These are phyloP conservation scores for Plagodis pulveraria DNA, from an alignment of 2,888 invertebrate genomes.

Conservation along the genomic window DNA sequence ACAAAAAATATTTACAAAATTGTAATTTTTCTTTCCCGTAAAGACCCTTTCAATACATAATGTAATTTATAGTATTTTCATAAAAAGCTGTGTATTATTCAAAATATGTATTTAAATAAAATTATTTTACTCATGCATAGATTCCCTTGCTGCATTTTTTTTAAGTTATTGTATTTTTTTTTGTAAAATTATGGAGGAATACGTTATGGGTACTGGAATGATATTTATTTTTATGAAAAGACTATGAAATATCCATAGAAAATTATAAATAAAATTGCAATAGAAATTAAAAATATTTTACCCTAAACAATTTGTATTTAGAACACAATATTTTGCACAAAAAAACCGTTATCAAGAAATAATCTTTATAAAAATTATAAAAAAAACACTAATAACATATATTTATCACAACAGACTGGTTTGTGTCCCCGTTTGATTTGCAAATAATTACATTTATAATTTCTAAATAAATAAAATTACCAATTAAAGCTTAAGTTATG, in stretches of 20 bases:
- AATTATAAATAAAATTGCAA: conserved; percentile 47
- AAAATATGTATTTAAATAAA: background rate
- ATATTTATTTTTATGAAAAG: conserved; percentile 31
- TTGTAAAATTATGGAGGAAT: too few species aligned
- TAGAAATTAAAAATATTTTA: conserved; percentile 45
- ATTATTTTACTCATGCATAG: too few species aligned
- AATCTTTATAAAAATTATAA: conserved; percentile 51
- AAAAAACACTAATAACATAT: conserved; percentile 67
- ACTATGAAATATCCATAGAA: conserved; percentile 40
- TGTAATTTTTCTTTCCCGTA: conserved; percentile 69
- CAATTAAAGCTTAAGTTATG: conserved; percentile 73
- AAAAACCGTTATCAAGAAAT: conserved; percentile 49
- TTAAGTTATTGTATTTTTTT: too few species aligned
- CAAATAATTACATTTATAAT: conserved; percentile 37
- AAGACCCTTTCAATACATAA: conserved; percentile 63
- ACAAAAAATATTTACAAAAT: conserved; percentile 81
- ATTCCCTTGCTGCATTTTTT: too few species aligned
- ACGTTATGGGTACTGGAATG: too few species aligned
- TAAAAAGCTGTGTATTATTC: conserved; percentile 22
- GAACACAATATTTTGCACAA: conserved; percentile 58
- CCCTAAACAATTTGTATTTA: conserved; percentile 48
- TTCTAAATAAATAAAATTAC: conserved; percentile 69
- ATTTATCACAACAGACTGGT: conserved; percentile 80
- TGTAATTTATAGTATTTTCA: conserved; percentile 32
- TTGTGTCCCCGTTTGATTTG: conserved; percentile 65